Percentiles rank a stretch among this genome's conserved stretches.
These are phyloP conservation scores for Boleophthalmus pectinirostris DNA, from an alignment of 2,113 vertebrate species.

Conservation along the genomic window DNA sequence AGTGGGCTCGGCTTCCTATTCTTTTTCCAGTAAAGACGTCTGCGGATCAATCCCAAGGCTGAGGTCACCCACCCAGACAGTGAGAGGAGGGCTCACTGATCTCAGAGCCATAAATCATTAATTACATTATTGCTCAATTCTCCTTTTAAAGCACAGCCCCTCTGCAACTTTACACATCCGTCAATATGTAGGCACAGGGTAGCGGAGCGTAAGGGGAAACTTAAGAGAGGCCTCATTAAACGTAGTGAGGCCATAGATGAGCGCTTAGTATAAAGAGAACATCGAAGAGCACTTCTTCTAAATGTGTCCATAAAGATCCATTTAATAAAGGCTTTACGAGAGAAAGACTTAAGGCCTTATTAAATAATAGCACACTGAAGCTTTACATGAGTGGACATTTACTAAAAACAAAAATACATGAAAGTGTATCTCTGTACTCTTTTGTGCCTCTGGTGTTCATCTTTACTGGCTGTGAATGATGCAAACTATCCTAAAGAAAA, in stretches of 20 bases:
- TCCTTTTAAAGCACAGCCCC: conserved; percentile 23
- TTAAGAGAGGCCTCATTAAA: conserved; percentile 46
- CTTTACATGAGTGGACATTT: background rate
- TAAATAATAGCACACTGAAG: background rate
- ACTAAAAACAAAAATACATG: background rate
- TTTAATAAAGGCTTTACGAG: conserved; percentile 52
- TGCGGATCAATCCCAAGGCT: conserved; percentile 28
- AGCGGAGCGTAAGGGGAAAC: conserved; percentile 29
- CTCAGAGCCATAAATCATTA: conserved; percentile 55
- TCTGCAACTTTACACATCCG: conserved; percentile 14
- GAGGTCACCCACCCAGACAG: conserved; percentile 59
- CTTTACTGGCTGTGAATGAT: background rate
- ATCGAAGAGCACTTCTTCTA: conserved; percentile 45
- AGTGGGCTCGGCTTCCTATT: conserved; percentile 22
- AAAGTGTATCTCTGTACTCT: background rate
- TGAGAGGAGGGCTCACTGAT: conserved; percentile 48
- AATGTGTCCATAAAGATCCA: conserved; percentile 46
- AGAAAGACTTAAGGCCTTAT: background rate
- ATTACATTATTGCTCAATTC: conserved; percentile 37
- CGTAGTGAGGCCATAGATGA: conserved; percentile 44
- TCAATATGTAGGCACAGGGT: conserved; percentile 5
- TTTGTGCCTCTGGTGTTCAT: background rate
- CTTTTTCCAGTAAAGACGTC: conserved; percentile 56
- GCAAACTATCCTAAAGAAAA: background rate
- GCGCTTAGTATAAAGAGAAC: conserved; percentile 44